Evolutionary conservation across 2,113 vertebrate genomes (phyloP), one percentile per base, ranked within the genome.

Genomic region (Platysternon megacephalum): DNA sequence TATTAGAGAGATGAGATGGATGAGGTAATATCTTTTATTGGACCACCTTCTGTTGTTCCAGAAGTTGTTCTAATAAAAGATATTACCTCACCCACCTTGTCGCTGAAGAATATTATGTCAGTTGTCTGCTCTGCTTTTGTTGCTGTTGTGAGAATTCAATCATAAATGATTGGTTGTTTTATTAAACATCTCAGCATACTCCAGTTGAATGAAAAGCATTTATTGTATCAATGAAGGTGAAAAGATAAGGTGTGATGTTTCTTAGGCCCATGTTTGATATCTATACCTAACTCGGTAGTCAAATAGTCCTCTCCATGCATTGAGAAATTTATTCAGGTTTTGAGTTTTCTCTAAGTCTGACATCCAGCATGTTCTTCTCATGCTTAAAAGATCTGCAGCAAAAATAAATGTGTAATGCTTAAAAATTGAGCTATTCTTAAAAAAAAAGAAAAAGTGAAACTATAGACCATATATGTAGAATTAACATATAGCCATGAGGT

Each of bases 401-500:
- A 1, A 86, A 61, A 76, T 76, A 26, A n/a, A 42, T 82, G 82
- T 93, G 48, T 88, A 76, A 19, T 53, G 42, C 49, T 35, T 93
- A 49, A 92, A 95, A 97, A 78, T 0, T 3, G 85, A 93, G 26
- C 17, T 35, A 86, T 35, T 80, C 56, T 92, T 95, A 55, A 68
- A 84, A 87, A 87, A 96, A 49, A 87, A 94, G 91, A 87, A 79
- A 93, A 96, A 87, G 19, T n/a, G 82, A 85, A 93, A 61, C 1
- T 0, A 79, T 79, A 89, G 68, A 39, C 32, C 85, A 2, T 88
- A 24, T 89, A 32, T 95, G 90, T 93, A 81, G 87, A 91, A 74
- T 94, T 81, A 78, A 29, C 86, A 88, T 58, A 61, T 85, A 97
- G 74, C 91, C 84, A 95, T 89, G 90, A 96, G 89, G 94, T 97